These are phyloP conservation scores for Cairina moschata DNA, from an alignment of 2,113 vertebrate genomes.

Conservation along the genomic window DNA sequence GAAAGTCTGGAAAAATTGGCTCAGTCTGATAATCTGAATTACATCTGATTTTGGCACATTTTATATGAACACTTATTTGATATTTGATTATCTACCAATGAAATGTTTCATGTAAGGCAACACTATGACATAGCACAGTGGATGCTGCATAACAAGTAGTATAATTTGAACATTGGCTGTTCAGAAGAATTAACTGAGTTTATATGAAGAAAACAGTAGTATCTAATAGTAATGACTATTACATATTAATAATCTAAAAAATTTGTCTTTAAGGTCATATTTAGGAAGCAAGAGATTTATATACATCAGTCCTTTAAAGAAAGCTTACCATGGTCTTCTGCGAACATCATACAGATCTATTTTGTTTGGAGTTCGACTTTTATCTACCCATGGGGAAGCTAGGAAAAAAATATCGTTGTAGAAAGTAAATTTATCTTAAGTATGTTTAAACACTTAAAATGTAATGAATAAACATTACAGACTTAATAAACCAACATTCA, in stretches of 20 bases:
- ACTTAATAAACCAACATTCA: neutral
- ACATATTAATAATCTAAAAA: neutral
- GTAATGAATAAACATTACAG: neutral
- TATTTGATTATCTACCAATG: neutral
- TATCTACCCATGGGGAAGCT: constrained; percentile 98
- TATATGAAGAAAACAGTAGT: neutral
- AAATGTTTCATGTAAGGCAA: neutral
- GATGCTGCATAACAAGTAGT: neutral
- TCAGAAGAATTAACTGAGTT: neutral
- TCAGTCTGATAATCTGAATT: neutral
- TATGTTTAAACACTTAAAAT: neutral
- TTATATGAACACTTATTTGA: neutral
- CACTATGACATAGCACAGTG: rapidly evolving
- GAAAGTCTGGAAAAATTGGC: neutral
- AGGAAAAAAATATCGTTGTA: neutral
- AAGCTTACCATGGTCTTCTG: constrained; percentile 92
- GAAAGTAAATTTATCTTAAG: neutral
- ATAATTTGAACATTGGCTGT: neutral
- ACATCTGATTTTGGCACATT: neutral
- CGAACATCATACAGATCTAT: constrained; percentile 98
- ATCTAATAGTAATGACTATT: neutral
- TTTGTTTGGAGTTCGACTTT: constrained; percentile 91
- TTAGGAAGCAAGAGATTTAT: neutral
- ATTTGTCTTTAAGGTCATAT: neutral
- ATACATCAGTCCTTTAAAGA: neutral